Base-by-base conservation (phyloP, 2,888 invertebrate species). In the Parnassius orleans region DNA sequence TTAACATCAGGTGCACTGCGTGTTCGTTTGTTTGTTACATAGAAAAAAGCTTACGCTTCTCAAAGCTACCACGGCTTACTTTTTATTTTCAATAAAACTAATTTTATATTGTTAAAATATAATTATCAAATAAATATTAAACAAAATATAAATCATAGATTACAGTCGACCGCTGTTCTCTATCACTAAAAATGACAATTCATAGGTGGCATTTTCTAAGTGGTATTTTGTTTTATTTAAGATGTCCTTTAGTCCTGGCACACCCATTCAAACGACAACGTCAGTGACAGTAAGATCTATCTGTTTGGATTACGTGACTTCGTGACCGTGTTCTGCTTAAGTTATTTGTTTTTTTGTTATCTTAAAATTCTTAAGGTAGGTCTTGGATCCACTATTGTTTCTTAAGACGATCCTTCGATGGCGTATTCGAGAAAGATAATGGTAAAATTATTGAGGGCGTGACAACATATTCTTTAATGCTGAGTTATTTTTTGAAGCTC, bases 271-370 rank as follows among this genome's bases (percentile, higher is more conserved):
- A 65, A 68, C 68, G 71, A 80, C 79, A 78, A 72, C 73, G 69
- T 72, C 65, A 71, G 70, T 78, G 81, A 80, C 83, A 77, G 76
- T 68, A 73, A 83, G 79, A 81, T 78, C 78, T 78, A 85, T 86
- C 77, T 86, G 82, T 84, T 86, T 80, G 84, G 81, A 84, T 86
- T 84, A 87, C 80, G 79, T 78, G 79, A 77, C 75, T 72, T 79
- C 78, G 78, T 77, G 81, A 77, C 77, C 72, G 73, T 77, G 78
- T 78, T 70, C 75, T 73, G 71, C 70, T 72, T 72, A 72, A 70
- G 67, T 68, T 72, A 65, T 71, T 76, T 75, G 71, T 71, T 77
- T 79, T 63, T 57, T 77, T 81, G 69, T 79, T 76, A 73, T 77
- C 77, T 75, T 73, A 72, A 74, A 72, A 75, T 76, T 77, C 73